Base-by-base conservation (phyloP, 1,140 invertebrate species). In the Apis florea region DNA sequence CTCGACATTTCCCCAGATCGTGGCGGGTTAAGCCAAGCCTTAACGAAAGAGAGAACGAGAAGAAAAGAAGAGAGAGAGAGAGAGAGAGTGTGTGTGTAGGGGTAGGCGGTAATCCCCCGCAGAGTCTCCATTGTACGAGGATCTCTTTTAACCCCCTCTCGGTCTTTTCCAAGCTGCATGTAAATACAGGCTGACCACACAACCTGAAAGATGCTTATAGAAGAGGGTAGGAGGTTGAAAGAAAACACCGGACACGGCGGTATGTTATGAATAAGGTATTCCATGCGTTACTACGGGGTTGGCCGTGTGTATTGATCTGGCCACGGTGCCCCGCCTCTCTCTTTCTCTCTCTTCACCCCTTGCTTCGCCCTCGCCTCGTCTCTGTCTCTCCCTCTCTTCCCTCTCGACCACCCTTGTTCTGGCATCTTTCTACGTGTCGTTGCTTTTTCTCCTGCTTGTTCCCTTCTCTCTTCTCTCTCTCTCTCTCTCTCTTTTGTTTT, bases 221-320 rank as follows among this genome's bases (percentile, higher is more conserved):
- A 66, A 9, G 10, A 21, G 26, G 24, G 17, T 51, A 13, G 12
- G 40, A 51, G 71, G 61, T 40, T 26, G 63, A 76, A 69, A 58
- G 53, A 74, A 85, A 80, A 79, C 75, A 66, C 13, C 40, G 85
- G 59, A 84, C 68, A 66, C 19, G 78, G 51, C 81, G 81, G 79
- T 83, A 69, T 72, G 84, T 79, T 86, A 90, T 89, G 88, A 92
- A 90, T 90, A 90, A 90, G 85, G 81, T 89, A 90, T 90, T 90
- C 77, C 86, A 87, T 87, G 87, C 82, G 85, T 90, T 91, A 90
- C 89, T 87, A 86, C 79, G 84, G 87, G 87, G 88, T 86, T 88
- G 88, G 83, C 80, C 80, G 87, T 87, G 86, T 82, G 85, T 92
- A 92, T 91, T 92, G 91, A 92, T 92, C 90, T 89, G 83, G 82